Evolutionary conservation across 1,140 invertebrate genomes (phyloP).

Genomic region (Planococcus citri): DNA sequence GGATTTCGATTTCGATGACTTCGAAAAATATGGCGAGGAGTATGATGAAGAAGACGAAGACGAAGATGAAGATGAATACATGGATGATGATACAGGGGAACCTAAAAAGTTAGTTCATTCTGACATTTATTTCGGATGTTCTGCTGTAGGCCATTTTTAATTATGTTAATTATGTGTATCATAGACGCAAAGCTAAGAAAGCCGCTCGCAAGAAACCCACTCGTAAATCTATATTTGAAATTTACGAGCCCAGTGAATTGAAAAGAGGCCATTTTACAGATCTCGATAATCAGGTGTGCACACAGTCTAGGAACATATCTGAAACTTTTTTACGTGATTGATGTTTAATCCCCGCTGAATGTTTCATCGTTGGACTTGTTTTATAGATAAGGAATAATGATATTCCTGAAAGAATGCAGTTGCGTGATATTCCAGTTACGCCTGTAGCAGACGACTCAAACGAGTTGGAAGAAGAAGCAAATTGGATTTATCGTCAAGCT

Average conservation of each 20-base stretch:
- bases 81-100: conserved; percentile 37
- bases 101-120: conserved; percentile 21
- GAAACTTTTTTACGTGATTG: too few relatives aligned
- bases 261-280: conserved; percentile 93
- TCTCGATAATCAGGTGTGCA: conserved; percentile 74
- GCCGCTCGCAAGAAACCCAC: conserved; percentile 60
- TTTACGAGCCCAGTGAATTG: conserved; percentile 94
- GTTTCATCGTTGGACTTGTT: too few relatives aligned
- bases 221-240: conserved; percentile 83
- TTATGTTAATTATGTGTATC: background rate
- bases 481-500: conserved; percentile 94
- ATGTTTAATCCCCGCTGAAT: too few relatives aligned
- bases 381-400: conserved; percentile 67
- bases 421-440: conserved; percentile 74
- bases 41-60: conserved; percentile 74
- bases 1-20: conserved; percentile 95
- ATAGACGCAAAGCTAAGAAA: conserved; percentile 48
- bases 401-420: conserved; percentile 82
- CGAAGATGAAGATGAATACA: conserved; percentile 58
- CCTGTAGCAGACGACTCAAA: conserved; percentile 66
- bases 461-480: conserved; percentile 86
- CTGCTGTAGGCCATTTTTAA: too few relatives aligned
- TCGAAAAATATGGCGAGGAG: conserved; percentile 76
- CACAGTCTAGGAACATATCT: too few relatives aligned
- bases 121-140: too few relatives aligned